Base-by-base conservation (phyloP, 2,888 invertebrate genomes). In the Ommatoiulus sabulosus region DNA sequence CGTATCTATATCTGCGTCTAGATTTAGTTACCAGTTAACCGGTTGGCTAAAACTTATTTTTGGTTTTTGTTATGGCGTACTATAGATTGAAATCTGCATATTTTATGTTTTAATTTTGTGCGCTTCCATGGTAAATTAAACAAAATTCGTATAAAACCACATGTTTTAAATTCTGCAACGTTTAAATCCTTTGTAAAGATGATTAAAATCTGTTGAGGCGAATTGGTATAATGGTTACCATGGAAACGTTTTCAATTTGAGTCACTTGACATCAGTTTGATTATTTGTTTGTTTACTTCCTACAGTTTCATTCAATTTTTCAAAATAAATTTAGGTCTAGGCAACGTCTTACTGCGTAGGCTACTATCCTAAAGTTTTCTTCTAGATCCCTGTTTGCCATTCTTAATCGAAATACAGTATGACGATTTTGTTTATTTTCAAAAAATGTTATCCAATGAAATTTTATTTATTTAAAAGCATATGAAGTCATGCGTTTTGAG, bases 191-290 rank as follows among this genome's bases (percentile, higher is more conserved):
- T 72, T 24, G 24, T 6, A 10, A 20, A 72, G 72, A 24, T n/a
- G 72, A 72, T 72, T 72, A 72, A 20, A 24, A 8, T 72, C 72
- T 72, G 72, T 24, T 72, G 72, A 72, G 10, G 72, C 72, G 72
- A 0, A 24, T 10, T 72, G 6, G 72, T 24, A 10, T 72, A 24
- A 24, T 4, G 20, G 72, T 72, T 72, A 72, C 72, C 72, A 72
- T 72, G 24, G 72, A 72, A 72, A 72, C 72, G 0, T 72, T 72
- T 72, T 72, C 24, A 72, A 24, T n/a, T 24, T 2, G 35, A 35
- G 35, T 35, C 35, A 35, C 35, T 35, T 72, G 24, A 63, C 63
- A 63, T 20, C 63, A 63, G 63, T 20, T 63, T 63, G 63, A 4
- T 63, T 63, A 63, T 72, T 72, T 72, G 72, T 72, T 24, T 72